Evolutionary conservation across 2,888 invertebrate species (phyloP), one percentile per base, ranked within the genome.

Genomic region (Nemapogon koenigi): DNA sequence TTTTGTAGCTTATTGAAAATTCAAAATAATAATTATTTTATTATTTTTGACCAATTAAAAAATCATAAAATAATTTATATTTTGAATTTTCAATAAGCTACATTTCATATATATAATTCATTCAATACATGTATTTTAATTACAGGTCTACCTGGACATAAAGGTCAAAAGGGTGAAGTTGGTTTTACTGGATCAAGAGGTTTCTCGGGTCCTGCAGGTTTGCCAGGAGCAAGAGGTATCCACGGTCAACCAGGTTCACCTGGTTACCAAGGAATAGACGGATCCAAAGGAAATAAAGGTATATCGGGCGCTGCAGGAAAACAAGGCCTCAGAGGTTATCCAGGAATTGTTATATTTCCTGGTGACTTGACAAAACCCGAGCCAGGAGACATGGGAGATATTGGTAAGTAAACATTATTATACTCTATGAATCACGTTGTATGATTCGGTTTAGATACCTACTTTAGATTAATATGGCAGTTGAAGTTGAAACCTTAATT

Each of bases 251-350:
- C 46, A 2, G 53, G 56, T 30, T 55, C 2, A 6, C 60, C 69
- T 0, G 83, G 83, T 10, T 42, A 59, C 2, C 65, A 76, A 14
- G 89, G 85, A 35, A 71, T 60, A 39, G 62, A 71, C 0, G 72
- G 83, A 3, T 57, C 58, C 8, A 57, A 61, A 32, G 83, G 83
- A 14, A 51, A 59, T 10, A 68, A 68, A 48, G 83, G 83, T 8
- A 58, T 49, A 40, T 38, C 46, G 46, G 83, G 83, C 13, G 52
- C 56, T 41, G 63, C 67, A 14, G 84, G 83, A 17, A 47, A 45
- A 4, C 71, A 80, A 40, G 89, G 88, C 18, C 4, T 3, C 15
- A 64, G 66, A 22, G 89, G 90, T 38, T 75, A 68, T 33, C 68
- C 69, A 4, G 91, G 91, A 30, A 59, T 82, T 1, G 65, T 71